These are phyloP conservation scores for Acleris literana DNA, from an alignment of 2,888 invertebrate species.

Conservation along the genomic window DNA sequence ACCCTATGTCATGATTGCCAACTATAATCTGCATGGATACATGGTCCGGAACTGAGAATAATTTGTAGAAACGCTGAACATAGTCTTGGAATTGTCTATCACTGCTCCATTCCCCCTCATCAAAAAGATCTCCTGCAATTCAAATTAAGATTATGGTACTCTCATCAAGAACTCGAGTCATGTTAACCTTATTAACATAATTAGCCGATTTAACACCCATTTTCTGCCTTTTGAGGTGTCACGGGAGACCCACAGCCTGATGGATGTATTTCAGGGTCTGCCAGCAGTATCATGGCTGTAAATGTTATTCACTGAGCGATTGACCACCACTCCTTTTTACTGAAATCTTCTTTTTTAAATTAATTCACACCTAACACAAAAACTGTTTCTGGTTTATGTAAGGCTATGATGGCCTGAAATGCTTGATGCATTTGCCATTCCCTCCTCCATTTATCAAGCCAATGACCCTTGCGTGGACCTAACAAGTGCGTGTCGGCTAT, in stretches of 20 bases:
- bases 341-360: no score
- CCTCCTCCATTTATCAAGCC: slow-evolving; percentile 96
- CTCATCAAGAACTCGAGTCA: neutral
- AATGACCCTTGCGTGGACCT: slow-evolving; percentile 93
- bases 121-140: slow-evolving; percentile 93
- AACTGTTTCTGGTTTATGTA: slow-evolving; percentile 93
- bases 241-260: no score
- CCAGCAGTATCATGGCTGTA: no score
- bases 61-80: slow-evolving; percentile 88
- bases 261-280: no score
- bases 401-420: slow-evolving; percentile 91
- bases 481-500: slow-evolving; percentile 96
- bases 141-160: slow-evolving; percentile 5
- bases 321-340: no score
- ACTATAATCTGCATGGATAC: slow-evolving; percentile 89
- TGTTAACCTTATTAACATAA: no score
- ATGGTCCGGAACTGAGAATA: slow-evolving; percentile 88
- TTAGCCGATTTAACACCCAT: no score
- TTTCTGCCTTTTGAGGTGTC: no score
- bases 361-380: slow-evolving; percentile 90
- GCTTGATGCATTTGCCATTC: slow-evolving; percentile 99
- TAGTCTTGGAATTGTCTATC: slow-evolving; percentile 90
- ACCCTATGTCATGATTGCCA: slow-evolving; percentile 99
- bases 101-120: slow-evolving; percentile 95
- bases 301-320: no score